Evolutionary conservation across 2,113 vertebrate species (phyloP).

Genomic region (Cochlearius cochlearius): DNA sequence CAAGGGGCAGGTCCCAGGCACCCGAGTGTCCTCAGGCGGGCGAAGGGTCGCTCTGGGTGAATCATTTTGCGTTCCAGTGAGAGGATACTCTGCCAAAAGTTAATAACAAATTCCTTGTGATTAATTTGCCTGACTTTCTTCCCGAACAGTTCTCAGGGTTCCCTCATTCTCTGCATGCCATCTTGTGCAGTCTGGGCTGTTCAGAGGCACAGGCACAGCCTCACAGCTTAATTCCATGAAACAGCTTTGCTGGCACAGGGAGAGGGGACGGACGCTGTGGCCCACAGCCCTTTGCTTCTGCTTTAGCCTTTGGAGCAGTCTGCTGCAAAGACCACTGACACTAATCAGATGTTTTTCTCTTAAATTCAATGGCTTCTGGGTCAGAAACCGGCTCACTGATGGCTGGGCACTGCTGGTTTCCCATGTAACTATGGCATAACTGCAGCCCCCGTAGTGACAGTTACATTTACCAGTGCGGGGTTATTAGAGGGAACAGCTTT

Average conservation of each 20-base stretch:
- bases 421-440: background rate
- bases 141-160: background rate
- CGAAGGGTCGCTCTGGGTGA: background rate
- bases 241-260: conserved; percentile 5
- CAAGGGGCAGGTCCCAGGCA: background rate
- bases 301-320: background rate
- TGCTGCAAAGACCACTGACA: background rate
- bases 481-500: background rate
- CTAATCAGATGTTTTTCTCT: background rate
- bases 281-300: background rate
- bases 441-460: background rate
- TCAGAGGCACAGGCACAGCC: background rate
- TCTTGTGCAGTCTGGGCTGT: conserved; percentile 20
- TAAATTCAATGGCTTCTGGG: background rate
- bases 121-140: conserved; percentile 20
- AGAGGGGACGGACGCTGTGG: background rate
- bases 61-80: background rate
- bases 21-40: background rate
- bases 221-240: background rate
- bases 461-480: background rate
- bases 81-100: background rate
- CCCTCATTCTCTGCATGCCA: conserved; percentile 14
- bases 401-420: background rate
- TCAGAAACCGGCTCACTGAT: background rate
- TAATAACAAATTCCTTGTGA: background rate